Conservation (phyloP, 35 echinoderm and acorn worm species). For the Ophioderma brevispina region DNA sequence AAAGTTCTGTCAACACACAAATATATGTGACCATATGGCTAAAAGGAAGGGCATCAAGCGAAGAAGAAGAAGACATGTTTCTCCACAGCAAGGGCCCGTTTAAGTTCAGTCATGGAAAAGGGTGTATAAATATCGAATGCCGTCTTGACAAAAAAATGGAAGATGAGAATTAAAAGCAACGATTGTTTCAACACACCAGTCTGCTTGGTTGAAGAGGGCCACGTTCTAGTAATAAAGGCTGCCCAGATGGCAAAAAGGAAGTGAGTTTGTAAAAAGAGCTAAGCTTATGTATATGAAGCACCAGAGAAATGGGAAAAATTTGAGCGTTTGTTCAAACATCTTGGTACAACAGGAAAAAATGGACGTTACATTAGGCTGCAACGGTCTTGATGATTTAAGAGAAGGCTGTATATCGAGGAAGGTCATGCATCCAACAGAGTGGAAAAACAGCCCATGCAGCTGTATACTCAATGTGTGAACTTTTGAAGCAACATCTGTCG, state of each 20-base stretch:
- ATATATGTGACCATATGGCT: not conserved
- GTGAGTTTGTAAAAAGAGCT: not conserved
- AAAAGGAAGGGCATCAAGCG: conserved; percentile 5
- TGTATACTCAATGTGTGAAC: not conserved
- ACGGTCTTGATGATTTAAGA: not conserved
- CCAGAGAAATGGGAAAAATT: not conserved
- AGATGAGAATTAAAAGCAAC: not conserved
- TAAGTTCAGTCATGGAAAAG: not conserved
- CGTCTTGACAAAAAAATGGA: not conserved
- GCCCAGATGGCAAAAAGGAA: not conserved
- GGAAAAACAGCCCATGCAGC: not conserved
- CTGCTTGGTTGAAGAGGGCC: conserved; percentile 6
- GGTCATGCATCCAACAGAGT: not conserved
- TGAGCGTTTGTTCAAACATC: not conserved
- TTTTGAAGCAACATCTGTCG: not conserved
- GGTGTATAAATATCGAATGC: not conserved
- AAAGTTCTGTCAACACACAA: conserved; percentile 9
- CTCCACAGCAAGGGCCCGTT: not conserved
- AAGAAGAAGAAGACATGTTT: conserved; percentile 12
- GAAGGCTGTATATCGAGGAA: not conserved
- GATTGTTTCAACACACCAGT: not conserved
- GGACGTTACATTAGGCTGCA: conserved; percentile 16
- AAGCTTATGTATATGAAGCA: conserved; percentile 11
- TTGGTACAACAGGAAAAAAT: not conserved
- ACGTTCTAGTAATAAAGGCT: not conserved